These are phyloP conservation scores for Trinectes maculatus DNA, from an alignment of 2,113 vertebrate genomes.

Conservation along the genomic window DNA sequence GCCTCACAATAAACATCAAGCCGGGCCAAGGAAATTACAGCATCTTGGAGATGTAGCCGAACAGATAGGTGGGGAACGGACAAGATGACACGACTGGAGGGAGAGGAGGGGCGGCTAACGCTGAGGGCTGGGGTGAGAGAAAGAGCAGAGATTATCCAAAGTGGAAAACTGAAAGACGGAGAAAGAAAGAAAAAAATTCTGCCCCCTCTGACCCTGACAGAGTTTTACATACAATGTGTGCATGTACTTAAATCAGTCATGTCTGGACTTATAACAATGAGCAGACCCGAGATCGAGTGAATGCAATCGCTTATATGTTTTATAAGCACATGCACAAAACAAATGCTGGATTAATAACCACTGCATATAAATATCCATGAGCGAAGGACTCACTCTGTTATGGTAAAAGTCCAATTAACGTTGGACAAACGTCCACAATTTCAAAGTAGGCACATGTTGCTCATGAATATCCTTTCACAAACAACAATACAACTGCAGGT, in stretches of 20 bases:
- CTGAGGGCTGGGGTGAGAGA: conserved; percentile 32
- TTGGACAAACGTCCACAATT: conserved; percentile 19
- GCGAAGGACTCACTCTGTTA: not conserved
- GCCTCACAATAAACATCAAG: conserved; percentile 99
- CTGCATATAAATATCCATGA: not conserved
- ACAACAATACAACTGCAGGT: conserved; percentile 23
- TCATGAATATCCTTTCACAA: conserved; percentile 34
- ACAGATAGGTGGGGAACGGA: conserved; percentile 96
- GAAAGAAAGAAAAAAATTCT: conserved; percentile 32
- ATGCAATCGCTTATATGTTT: not conserved
- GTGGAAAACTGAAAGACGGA: conserved; percentile 41
- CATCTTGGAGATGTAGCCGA: conserved; percentile 99
- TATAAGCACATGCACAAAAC: not conserved
- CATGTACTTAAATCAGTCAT: not conserved
- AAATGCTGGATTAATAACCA: conserved; percentile 1
- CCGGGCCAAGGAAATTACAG: conserved; percentile 98
- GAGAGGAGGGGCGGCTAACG: conserved; percentile 78
- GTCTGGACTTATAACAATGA: not conserved
- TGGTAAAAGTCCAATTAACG: conserved; percentile 22
- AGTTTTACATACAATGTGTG: conserved; percentile 4
- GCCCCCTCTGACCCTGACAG: conserved; percentile 8
- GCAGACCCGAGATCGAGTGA: not conserved
- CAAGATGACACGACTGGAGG: conserved; percentile 96
- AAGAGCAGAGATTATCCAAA: conserved; percentile 55
- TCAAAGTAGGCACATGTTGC: conserved; percentile 22